These are phyloP conservation scores for Daboia siamensis DNA, from an alignment of 2,113 vertebrate genomes.

Conservation along the genomic window DNA sequence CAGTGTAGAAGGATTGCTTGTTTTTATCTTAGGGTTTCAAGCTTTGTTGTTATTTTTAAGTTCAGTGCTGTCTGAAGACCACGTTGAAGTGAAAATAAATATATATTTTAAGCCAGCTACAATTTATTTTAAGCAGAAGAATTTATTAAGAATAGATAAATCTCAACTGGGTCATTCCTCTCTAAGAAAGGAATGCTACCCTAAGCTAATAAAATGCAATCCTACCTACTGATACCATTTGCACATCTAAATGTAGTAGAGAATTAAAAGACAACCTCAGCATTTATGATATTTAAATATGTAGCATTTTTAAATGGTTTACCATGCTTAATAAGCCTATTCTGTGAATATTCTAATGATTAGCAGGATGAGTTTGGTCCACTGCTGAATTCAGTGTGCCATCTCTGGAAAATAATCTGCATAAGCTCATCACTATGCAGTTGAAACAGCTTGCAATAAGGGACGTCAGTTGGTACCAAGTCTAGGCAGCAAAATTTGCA, in stretches of 20 bases:
- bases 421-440: slow-evolving; percentile 14
- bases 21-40: not conserved
- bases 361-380: not conserved
- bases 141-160: not conserved
- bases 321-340: not conserved
- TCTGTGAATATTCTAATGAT: not conserved
- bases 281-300: not conserved
- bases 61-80: not conserved
- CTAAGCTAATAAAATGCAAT: not conserved
- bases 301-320: not conserved
- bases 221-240: not conserved
- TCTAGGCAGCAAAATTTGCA: slow-evolving; percentile 34
- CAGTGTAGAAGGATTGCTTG: not conserved
- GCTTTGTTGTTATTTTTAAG: not conserved
- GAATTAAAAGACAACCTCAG: not conserved
- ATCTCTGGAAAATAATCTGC: not conserved
- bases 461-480: slow-evolving; percentile 27
- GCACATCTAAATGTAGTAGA: not conserved
- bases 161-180: not conserved
- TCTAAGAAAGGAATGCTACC: not conserved
- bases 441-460: slow-evolving; percentile 35
- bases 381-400: slow-evolving; percentile 5
- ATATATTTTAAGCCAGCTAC: not conserved
- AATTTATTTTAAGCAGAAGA: not conserved
- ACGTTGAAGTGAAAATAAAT: not conserved